Base-by-base conservation (phyloP, 1,140 invertebrate species). In the Muscidifurax raptorellus region DNA sequence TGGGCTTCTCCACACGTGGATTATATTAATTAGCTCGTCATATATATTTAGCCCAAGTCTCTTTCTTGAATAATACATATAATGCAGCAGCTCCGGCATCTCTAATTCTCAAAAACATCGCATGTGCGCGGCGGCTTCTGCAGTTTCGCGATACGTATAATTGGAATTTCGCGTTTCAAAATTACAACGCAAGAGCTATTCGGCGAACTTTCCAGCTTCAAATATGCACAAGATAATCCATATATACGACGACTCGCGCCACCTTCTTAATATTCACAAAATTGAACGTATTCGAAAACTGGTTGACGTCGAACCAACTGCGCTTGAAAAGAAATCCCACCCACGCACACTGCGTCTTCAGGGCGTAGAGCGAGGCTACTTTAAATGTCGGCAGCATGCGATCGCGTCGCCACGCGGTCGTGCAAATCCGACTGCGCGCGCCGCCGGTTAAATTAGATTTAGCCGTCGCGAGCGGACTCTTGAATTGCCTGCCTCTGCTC, bases 381-480 rank as follows among this genome's bases (percentile, higher is more conserved):
- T 83, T 72, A 85, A 88, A 72, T 84, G 80, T 79, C 80, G 25
- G 71, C 67, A 44, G 74, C 86, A 74, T 72, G 44, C 47, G 52
- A 83, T 44, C 79, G 30, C 67, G 80, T 79, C 66, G 71, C 78
- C 22, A n/a, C n/a, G 72, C 71, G 80, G 47, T 83, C 71, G 79
- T 88, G 79, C 86, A 90, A 90, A 89, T 90, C 84, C 87, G 85
- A 47, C 52, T 59, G 4, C 52, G 7, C 0, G 18, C 84, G 82
- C 85, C 84, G 81, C 86, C 9, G 81, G 82, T 85, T 82, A 87
- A 91, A 91, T 91, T 90, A 90, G 87, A 90, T 91, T 91, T 89
- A 89, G 80, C 81, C 81, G 84, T 86, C 87, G 87, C 87, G 87
- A 88, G 82, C 80, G 86, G 81, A 87, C 86, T 87, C 80, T 74